Evolutionary conservation across 2,888 invertebrate species (phyloP), one percentile per base, ranked within the genome.

Genomic region (Parnassius orleans): DNA sequence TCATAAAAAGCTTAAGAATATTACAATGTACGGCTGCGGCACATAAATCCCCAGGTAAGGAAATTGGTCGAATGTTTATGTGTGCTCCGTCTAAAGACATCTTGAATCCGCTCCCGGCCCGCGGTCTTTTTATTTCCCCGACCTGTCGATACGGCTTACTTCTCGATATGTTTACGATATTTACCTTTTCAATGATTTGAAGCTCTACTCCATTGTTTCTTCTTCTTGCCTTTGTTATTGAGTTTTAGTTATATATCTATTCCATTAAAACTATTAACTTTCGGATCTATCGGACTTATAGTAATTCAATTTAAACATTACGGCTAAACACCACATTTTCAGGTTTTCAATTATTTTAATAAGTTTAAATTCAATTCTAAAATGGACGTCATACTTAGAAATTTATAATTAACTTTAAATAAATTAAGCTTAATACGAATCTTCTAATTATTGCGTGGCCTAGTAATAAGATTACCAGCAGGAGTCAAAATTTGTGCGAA

Each of bases 41-140:
- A 48, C 61, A 59, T 67, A 66, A 66, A 64, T 64, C 64, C 56
- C 53, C 61, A 66, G 67, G 69, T 65, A 65, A 65, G 64, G 66
- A 67, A 69, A 69, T 69, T 67, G 69, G 64, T 64, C 61, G 57
- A 66, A 69, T 66, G 67, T 69, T 68, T 69, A 63, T 63, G 59
- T 54, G 59, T 59, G 54, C 53, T 12, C 48, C 46, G 58, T 52
- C 67, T 66, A 64, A 62, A 59, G 58, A 63, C 63, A 55, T 58
- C 48, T 33, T 54, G n/a, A 9, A 5, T 61, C 56, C 14, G 19
- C 41, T 41, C 61, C 61, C 43, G 47, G 43, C 14, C 47, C 48
- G 61, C 24, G 48, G 24, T 47, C 57, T 57, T 63, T 63, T 62
- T 63, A 59, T 63, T 59, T 41, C 63, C 54, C 59, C 42, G 53